phyloP scores from a whole-genome alignment of 2,797 vertebrate species.

The Lutjanus campechanus region DNA sequence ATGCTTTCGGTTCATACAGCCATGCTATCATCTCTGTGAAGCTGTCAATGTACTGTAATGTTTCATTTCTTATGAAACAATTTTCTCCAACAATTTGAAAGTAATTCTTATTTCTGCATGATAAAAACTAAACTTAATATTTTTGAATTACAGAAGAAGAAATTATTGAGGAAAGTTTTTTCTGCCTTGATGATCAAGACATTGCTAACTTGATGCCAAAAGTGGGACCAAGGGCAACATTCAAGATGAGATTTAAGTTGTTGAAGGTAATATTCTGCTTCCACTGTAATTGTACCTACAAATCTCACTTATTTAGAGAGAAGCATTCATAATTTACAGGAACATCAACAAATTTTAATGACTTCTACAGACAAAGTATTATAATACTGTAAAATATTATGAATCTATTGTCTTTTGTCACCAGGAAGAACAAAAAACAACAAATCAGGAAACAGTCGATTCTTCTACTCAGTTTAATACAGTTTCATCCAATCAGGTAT shows the following conservation, averaged over 20 bases:
- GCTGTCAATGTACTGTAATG: neutral
- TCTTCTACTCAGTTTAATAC: neutral
- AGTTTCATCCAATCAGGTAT: neutral
- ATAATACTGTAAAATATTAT: neutral
- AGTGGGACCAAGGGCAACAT: slow-evolving; percentile 21
- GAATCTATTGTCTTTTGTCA: neutral
- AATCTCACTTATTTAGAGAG: neutral
- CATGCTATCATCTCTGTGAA: neutral
- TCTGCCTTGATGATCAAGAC: neutral
- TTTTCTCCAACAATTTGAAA: too few species aligned
- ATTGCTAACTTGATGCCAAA: slow-evolving; percentile 1
- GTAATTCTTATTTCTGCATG: neutral
- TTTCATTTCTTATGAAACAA: too few species aligned
- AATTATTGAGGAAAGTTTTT: slow-evolving; percentile 12
- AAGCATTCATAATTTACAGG: neutral
- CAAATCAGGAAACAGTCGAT: neutral
- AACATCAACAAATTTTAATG: neutral
- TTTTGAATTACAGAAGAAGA: slow-evolving; percentile 18
- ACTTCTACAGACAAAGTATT: too few species aligned
- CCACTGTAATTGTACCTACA: too few species aligned
- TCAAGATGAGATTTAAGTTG: slow-evolving; percentile 14
- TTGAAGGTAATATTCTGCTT: slow-evolving; percentile 54
- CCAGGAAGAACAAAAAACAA: neutral
- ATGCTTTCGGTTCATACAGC: neutral
- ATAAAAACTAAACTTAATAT: too few species aligned